Evolutionary conservation across 2,797 vertebrate genomes (phyloP).

Genomic region (Sarcophilus harrisii): DNA sequence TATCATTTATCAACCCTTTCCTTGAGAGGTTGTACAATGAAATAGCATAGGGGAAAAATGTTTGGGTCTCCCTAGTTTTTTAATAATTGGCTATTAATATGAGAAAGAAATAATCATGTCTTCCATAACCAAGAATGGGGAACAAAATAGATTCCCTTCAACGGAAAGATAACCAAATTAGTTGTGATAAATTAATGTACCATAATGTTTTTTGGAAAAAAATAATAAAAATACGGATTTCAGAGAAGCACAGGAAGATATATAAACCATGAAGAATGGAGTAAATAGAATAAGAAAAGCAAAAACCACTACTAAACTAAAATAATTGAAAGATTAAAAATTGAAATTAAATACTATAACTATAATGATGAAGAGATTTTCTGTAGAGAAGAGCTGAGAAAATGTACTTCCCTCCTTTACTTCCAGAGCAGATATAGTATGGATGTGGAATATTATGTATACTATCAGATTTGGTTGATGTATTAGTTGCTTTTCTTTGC

Average conservation of each 20-base stretch:
- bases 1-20: too few species aligned
- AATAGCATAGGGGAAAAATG: too few species aligned
- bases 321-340: neutral
- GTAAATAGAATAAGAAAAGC: neutral
- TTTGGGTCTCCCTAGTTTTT: neutral
- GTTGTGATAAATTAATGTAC: neutral
- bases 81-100: neutral
- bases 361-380: neutral
- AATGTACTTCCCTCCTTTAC: neutral
- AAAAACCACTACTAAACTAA: neutral
- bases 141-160: neutral
- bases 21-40: too few species aligned
- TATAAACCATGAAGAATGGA: neutral
- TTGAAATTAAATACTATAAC: neutral
- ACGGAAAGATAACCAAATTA: neutral
- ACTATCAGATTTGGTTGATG: neutral
- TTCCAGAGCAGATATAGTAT: neutral
- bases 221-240: neutral
- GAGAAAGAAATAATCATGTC: neutral
- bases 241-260: neutral
- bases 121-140: neutral
- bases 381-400: neutral
- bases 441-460: neutral
- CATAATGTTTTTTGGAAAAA: neutral
- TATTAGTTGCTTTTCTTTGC: neutral